phyloP scores from a whole-genome alignment of 2,797 vertebrate species.

The Mus minutoides region DNA sequence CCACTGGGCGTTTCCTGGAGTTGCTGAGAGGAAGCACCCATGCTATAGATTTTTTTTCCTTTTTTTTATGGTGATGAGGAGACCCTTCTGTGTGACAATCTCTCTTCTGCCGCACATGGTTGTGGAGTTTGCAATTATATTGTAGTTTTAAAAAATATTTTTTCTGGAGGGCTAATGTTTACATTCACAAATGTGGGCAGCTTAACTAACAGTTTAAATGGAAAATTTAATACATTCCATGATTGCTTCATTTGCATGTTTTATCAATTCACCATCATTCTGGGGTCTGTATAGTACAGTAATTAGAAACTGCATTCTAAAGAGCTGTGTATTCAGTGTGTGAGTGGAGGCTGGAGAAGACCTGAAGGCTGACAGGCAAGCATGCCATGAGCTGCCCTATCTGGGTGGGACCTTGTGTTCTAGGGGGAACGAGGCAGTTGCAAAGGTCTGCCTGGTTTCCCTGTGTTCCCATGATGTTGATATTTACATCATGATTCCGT shows the following conservation, averaged over 20 bases:
- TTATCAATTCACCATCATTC: constrained; percentile 55
- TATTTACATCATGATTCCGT: fast-evolving
- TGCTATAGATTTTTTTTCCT: neutral
- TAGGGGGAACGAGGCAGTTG: fast-evolving
- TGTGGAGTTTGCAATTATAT: constrained; percentile 48
- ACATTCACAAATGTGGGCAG: constrained; percentile 62
- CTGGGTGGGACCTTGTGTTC: neutral
- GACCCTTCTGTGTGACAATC: neutral
- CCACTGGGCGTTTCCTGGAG: neutral
- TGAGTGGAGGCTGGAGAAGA: neutral
- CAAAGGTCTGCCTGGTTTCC: neutral
- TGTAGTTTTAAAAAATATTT: constrained; percentile 48
- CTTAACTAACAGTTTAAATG: constrained; percentile 73
- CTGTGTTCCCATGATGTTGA: neutral
- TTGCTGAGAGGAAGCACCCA: neutral
- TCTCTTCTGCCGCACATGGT: neutral
- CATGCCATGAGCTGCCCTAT: no score
- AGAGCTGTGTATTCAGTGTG: neutral
- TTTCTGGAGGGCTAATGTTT: constrained; percentile 68
- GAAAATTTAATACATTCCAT: constrained; percentile 69
- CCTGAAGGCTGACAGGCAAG: neutral
- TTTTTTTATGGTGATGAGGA: neutral
- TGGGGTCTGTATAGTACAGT: neutral
- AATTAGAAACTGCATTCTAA: constrained; percentile 39
- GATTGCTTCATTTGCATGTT: constrained; percentile 73